A percentile compares a stretch with the other conserved stretches of the same genome.
These are phyloP conservation scores for Ornithoptera priamus DNA, from an alignment of 2,888 invertebrate genomes.

Conservation along the genomic window DNA sequence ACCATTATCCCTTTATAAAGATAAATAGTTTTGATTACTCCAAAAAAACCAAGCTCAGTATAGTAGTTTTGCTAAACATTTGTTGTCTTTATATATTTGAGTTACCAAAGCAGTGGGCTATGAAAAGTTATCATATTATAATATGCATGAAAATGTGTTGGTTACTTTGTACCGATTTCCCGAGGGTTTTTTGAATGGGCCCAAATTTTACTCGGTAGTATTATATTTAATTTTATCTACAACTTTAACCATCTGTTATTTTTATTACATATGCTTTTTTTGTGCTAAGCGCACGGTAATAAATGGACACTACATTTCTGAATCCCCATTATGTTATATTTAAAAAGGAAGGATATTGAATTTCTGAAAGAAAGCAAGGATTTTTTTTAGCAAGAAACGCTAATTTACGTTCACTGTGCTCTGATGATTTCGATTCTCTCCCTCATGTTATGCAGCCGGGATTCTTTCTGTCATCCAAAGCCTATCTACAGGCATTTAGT, in stretches of 20 bases:
- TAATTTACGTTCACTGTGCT: too few species aligned
- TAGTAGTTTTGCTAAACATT: not conserved
- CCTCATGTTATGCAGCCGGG: too few species aligned
- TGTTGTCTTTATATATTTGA: constrained; percentile 8
- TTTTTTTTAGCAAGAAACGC: too few species aligned
- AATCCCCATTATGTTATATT: not conserved
- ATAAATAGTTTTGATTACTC: not conserved
- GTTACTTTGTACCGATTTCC: constrained; percentile 23
- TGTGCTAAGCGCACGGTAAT: not conserved
- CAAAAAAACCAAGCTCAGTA: not conserved
- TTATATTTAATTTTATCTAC: constrained; percentile 8
- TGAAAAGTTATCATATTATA: constrained; percentile 11
- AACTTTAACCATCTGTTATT: constrained; percentile 2
- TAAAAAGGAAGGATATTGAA: not conserved
- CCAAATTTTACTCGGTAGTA: not conserved
- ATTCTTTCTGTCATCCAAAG: too few species aligned
- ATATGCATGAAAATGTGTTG: constrained; percentile 23
- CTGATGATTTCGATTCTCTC: too few species aligned
- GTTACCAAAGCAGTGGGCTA: not conserved
- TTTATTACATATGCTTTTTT: constrained; percentile 1
- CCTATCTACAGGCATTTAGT: too few species aligned
- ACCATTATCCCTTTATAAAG: not conserved
- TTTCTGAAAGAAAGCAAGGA: not conserved
- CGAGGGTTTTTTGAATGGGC: constrained; percentile 14
- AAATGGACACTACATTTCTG: not conserved